Evolutionary conservation across 1,140 invertebrate species (phyloP), one percentile per base, ranked within the genome.

Genomic region (Leguminivora glycinivorella): DNA sequence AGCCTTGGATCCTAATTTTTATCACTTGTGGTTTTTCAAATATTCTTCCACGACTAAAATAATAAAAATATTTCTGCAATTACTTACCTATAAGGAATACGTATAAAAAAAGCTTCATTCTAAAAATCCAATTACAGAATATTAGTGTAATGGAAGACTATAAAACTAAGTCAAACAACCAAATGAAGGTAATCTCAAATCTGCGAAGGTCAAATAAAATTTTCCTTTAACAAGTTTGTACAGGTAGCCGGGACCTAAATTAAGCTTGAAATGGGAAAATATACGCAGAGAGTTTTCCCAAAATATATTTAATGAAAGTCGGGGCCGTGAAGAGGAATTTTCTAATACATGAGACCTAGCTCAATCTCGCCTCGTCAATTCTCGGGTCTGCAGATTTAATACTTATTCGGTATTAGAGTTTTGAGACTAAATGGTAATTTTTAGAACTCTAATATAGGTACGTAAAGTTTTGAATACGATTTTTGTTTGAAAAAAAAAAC

Each of bases 261-360:
- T 52, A 52, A 5, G 47, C 7, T 52, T 52, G 47, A 52, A 52
- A 52, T 52, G n/a, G n/a, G 47, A 52, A 52, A 52, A 52, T 52
- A 1, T 52, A 52, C 7, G 40, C n/a, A n/a, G 40, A 17, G 40
- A 43, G 4, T 38, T 38, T 38, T 38, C 34, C 14, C n/a, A 43
- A 43, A 43, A n/a, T 43, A 17, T 43, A n/a, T n/a, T n/a, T 43
- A 17, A 43, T 43, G n/a, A n/a, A 43, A 43, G 40, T n/a, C n/a
- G 14, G 40, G 40, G 17, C 40, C 40, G 14, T 43, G n/a, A 17
- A 43, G 40, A 17, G 6, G n/a, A 17, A 43, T 43, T 43, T 43
- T 43, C 40, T 38, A 38, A 38, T 38, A 38, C 34, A 38, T 38
- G 34, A 38, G 31, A 38, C 34, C 34, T 38, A 14, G 34, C 34